Base-by-base conservation (phyloP, 2,113 vertebrate species). In the Myotis lucifugus region DNA sequence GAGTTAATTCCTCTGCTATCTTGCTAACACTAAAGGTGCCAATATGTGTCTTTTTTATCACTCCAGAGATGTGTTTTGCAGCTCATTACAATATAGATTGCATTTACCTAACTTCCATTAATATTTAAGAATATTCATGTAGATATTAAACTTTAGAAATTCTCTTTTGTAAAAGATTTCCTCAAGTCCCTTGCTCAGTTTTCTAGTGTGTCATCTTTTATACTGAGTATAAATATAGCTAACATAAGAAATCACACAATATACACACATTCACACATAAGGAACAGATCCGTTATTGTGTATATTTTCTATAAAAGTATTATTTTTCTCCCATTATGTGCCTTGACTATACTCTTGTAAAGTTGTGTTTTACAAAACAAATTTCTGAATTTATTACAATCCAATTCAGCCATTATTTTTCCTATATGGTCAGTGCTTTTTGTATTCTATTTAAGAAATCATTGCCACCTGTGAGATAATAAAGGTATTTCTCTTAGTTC, bases 231-330 rank as follows among this genome's bases (percentile, higher is more conserved):
- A 82, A 77, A 6, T 3, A 77, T 7, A 66, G 2, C 8, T 21
- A 42, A 48, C 7, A 34, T 29, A 74, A 29, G 15, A 27, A 84
- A 50, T 77, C 3, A 56, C 3, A 8, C 3, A n/a, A 67, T 11
- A 61, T 3, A 92, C 8, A 74, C 2, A 13, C 21, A 6, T 1
- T n/a, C 11, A 85, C 29, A 64, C 10, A 81, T 7, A 61, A 9
- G 10, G 2, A 8, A 8, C 4, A 4, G 0, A 1, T 37, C 2
- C 23, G 83, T 66, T 54, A 32, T 29, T 52, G 18, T 3, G 46
- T 48, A 50, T 19, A 19, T 48, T 12, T 56, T 17, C n/a, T 76
- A 61, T 21, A 34, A 78, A 37, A 61, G 59, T 72, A 54, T 52
- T 81, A 42, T 52, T 67, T 42, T 8, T 52, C 48, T 88, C 23